Evolutionary conservation across 2,113 vertebrate genomes (phyloP).

Genomic region (Rhinoptilus africanus): DNA sequence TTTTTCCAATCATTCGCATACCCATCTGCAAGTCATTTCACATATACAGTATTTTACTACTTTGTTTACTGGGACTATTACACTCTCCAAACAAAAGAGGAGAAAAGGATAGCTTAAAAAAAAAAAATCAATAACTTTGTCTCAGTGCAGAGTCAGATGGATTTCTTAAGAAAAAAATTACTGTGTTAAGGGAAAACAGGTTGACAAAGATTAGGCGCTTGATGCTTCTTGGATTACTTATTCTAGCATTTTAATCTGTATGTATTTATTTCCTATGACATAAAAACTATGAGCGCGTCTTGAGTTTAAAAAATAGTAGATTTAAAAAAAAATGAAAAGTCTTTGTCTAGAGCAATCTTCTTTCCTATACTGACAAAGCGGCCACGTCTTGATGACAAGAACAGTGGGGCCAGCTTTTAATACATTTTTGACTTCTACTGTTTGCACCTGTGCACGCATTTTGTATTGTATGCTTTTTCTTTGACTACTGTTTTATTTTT

Average conservation of each 20-base stretch:
- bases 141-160: background rate
- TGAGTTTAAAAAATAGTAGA: background rate
- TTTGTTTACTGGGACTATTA: background rate
- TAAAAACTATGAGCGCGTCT: background rate
- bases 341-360: background rate
- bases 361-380: background rate
- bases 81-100: background rate
- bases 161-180: background rate
- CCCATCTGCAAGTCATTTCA: background rate
- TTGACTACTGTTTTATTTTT: background rate
- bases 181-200: background rate
- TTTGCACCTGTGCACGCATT: background rate
- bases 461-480: background rate
- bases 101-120: background rate
- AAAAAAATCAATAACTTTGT: background rate
- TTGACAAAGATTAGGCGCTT: background rate
- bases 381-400: background rate
- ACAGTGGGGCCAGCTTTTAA: background rate
- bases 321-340: background rate
- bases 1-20: background rate
- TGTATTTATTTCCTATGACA: background rate
- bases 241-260: background rate
- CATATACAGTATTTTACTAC: rapidly evolving
- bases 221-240: background rate
- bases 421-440: background rate